Evolutionary conservation across 2,888 invertebrate species (phyloP).

Genomic region (Lysandra bellargus): DNA sequence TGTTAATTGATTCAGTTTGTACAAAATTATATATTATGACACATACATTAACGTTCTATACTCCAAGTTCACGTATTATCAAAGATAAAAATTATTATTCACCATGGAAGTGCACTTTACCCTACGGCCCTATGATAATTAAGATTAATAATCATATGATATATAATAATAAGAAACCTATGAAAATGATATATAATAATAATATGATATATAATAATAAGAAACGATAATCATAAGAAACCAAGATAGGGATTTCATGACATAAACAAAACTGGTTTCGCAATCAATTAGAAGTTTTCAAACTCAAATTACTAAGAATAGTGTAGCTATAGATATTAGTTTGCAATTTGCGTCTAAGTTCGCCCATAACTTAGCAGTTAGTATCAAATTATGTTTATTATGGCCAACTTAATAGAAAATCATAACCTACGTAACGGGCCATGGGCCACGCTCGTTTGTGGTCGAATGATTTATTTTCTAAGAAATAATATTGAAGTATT

Average conservation of each 20-base stretch:
- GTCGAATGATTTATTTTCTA: not conserved
- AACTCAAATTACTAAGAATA: slow-evolving; percentile 45
- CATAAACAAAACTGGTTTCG: not conserved
- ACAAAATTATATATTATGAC: too few species aligned
- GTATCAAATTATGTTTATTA: slow-evolving; percentile 56
- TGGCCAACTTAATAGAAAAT: slow-evolving; percentile 39
- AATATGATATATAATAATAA: too few species aligned
- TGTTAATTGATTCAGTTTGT: not conserved
- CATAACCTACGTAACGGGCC: slow-evolving; percentile 5
- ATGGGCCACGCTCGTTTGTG: slow-evolving; percentile 22
- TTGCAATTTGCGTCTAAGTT: slow-evolving; percentile 61
- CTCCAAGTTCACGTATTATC: too few species aligned
- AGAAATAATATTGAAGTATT: not conserved
- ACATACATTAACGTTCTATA: too few species aligned
- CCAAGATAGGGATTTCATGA: too few species aligned
- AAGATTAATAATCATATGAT: too few species aligned
- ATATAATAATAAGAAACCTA: too few species aligned
- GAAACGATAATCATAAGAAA: too few species aligned
- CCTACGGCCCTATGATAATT: too few species aligned
- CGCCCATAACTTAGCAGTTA: slow-evolving; percentile 67
- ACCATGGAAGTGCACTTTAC: too few species aligned
- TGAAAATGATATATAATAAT: too few species aligned
- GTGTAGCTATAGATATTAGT: slow-evolving; percentile 50
- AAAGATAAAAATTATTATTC: too few species aligned
- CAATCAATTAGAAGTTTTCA: slow-evolving; percentile 34